Evolutionary conservation across 1,140 invertebrate genomes (phyloP).

Genomic region (Zaprionus kolodkinae): DNA sequence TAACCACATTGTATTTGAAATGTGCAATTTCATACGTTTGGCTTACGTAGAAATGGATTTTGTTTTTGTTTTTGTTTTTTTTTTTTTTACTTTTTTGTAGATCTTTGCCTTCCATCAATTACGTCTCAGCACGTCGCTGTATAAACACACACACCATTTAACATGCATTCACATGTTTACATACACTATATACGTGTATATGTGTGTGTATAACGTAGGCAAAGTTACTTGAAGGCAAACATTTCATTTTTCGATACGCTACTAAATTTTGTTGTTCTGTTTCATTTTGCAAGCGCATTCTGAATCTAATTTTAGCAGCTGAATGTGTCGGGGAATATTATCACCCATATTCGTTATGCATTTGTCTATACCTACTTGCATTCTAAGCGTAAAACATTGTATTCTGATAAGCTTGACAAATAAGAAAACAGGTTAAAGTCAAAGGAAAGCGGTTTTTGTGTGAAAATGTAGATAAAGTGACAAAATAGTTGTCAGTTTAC

Average conservation of each 20-base stretch:
- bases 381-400: slow-evolving; percentile 3
- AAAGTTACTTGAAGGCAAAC: slow-evolving; percentile 31
- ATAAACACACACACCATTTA: not conserved
- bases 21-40: slow-evolving; percentile 75
- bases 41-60: slow-evolving; percentile 39
- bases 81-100: slow-evolving; percentile 47
- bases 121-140: slow-evolving; percentile 44
- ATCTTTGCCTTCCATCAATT: slow-evolving; percentile 64
- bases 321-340: not conserved
- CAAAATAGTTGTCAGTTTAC: slow-evolving; percentile 2
- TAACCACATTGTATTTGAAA: slow-evolving; percentile 81
- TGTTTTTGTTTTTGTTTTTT: slow-evolving; percentile 25
- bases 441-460: slow-evolving; percentile 10
- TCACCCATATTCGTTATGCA: not conserved
- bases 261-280: slow-evolving; percentile 1
- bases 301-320: not conserved
- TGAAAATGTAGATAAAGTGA: slow-evolving; percentile 2
- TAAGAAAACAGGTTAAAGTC: not conserved
- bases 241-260: slow-evolving; percentile 14
- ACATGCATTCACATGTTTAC: slow-evolving; percentile 19
- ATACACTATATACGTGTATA: slow-evolving; percentile 14
- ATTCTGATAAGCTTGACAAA: not conserved
- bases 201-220: slow-evolving; percentile 11
- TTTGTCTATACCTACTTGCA: not conserved
- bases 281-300: not conserved